A percentile compares a stretch with the other conserved stretches of the same genome.
These are phyloP conservation scores for Lasioglossum zephyrum DNA, from an alignment of 2,888 invertebrate genomes.

Conservation along the genomic window DNA sequence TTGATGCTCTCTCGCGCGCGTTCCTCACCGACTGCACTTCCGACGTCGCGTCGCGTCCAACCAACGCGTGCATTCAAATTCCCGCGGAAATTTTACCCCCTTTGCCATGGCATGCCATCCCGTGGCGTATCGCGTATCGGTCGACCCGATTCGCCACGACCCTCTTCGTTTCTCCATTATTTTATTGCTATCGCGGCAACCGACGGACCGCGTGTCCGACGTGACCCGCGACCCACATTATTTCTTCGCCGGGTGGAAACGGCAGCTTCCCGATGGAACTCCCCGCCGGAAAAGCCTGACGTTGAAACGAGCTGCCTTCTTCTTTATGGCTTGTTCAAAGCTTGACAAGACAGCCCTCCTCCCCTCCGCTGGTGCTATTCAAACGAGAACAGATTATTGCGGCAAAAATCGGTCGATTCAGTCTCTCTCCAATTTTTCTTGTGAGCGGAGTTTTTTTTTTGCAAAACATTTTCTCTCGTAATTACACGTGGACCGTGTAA, in stretches of 20 bases:
- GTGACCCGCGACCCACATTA: slow-evolving; percentile 41
- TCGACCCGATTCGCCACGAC: slow-evolving; percentile 57
- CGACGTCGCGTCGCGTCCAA: slow-evolving; percentile 2
- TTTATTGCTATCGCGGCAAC: slow-evolving; percentile 51
- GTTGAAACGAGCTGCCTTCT: not conserved
- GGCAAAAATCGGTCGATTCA: not conserved
- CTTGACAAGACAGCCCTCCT: not conserved
- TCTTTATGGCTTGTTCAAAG: not conserved
- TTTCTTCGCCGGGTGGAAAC: slow-evolving; percentile 18
- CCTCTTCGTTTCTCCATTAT: slow-evolving; percentile 25
- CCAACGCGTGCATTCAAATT: slow-evolving; percentile 52
- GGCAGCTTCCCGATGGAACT: slow-evolving; percentile 8
- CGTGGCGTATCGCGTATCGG: slow-evolving; percentile 38
- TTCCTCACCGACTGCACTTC: slow-evolving; percentile 24
- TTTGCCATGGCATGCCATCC: not conserved
- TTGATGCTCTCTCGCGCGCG: slow-evolving; percentile 41
- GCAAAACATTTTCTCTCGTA: not conserved
- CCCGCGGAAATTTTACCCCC: slow-evolving; percentile 38
- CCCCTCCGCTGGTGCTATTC: not conserved
- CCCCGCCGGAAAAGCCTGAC: not conserved
- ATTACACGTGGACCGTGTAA: not conserved
- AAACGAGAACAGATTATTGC: not conserved
- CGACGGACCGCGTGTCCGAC: slow-evolving; percentile 37
- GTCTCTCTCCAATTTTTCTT: not conserved
- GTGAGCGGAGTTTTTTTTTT: not conserved